phyloP scores from a whole-genome alignment of 2,113 vertebrate genomes.

The Ptilorrhoa leucosticta region DNA sequence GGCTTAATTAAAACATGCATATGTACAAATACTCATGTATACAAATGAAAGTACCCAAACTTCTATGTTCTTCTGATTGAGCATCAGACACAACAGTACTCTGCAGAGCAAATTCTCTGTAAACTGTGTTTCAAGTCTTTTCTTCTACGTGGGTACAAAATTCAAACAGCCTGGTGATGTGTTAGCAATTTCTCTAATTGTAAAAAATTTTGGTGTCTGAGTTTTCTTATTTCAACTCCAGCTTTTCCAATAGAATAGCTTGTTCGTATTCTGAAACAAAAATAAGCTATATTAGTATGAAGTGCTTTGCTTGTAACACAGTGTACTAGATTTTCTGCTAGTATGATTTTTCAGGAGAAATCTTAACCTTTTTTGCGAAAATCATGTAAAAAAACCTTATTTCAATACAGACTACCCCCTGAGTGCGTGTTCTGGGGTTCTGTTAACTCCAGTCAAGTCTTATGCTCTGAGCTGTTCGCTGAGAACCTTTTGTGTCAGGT shows the following conservation, averaged over 20 bases:
- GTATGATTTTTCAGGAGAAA: not conserved
- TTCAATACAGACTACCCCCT: not conserved
- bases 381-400: not conserved
- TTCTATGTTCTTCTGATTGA: not conserved
- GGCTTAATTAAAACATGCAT: conserved; percentile 7
- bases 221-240: not conserved
- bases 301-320: not conserved
- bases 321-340: not conserved
- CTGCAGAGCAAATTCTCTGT: not conserved
- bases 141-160: not conserved
- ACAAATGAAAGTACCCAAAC: not conserved
- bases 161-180: not conserved
- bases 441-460: not conserved
- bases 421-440: not conserved
- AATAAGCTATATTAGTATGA: not conserved
- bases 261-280: not conserved
- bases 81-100: not conserved
- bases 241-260: not conserved
- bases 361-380: not conserved
- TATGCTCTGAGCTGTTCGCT: not conserved
- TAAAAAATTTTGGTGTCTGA: not conserved
- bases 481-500: not conserved
- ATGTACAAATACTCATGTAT: not conserved
- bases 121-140: not conserved
- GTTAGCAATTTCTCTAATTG: not conserved